Conservation (phyloP, 2,113 vertebrate species). For the Tricholaema leucomelas region DNA sequence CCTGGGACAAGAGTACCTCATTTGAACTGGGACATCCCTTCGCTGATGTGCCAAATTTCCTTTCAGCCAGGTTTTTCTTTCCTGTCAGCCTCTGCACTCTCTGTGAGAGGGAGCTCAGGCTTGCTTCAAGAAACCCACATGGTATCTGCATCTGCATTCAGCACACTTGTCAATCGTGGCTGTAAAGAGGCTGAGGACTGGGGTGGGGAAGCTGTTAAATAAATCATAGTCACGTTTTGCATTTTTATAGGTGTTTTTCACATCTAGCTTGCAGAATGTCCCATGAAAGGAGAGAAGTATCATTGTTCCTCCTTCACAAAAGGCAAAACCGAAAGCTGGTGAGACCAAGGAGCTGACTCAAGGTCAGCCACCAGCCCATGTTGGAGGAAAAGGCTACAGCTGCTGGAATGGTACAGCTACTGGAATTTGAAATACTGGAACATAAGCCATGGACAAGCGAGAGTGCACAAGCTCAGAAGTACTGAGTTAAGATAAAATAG, state of each 20-base stretch:
- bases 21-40: accelerated
- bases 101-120: not conserved
- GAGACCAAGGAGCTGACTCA: not conserved
- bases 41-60: not conserved
- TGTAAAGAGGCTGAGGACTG: not conserved
- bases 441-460: no score
- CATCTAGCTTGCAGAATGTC: not conserved
- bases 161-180: not conserved
- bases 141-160: not conserved
- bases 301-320: not conserved
- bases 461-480: no score
- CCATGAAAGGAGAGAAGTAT: not conserved
- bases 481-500: no score
- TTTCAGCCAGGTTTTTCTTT: not conserved
- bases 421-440: no score
- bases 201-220: slow-evolving; percentile 21
- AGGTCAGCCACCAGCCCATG: not conserved
- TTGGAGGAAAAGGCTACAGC: not conserved
- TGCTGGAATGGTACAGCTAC: no score
- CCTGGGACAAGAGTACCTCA: not conserved
- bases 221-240: slow-evolving; percentile 12
- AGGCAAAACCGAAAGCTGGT: not conserved
- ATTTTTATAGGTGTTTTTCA: slow-evolving; percentile 5
- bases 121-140: not conserved
- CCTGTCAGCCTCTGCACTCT: not conserved